These are phyloP conservation scores for Abscondita cerata DNA, from an alignment of 2,888 invertebrate genomes.

Conservation along the genomic window DNA sequence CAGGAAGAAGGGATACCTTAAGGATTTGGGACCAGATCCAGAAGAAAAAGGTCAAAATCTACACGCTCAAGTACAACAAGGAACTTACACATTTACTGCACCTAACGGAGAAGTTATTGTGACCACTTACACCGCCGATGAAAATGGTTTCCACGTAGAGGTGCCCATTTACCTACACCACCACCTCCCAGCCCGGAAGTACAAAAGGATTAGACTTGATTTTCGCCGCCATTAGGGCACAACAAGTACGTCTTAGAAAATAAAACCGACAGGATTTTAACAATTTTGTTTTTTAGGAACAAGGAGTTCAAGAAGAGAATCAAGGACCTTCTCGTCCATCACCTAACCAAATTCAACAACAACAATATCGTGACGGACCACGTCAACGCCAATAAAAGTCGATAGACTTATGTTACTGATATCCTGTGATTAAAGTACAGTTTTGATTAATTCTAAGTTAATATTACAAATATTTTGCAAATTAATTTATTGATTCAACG, in stretches of 20 bases:
- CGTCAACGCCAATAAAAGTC: no score
- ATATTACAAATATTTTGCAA: no score
- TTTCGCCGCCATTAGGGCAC: conserved; percentile 79
- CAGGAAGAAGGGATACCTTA: conserved; percentile 81
- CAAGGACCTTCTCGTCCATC: background rate
- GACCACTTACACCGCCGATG: conserved; percentile 82
- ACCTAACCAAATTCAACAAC: background rate
- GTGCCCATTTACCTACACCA: conserved; percentile 84
- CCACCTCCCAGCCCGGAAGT: conserved; percentile 85
- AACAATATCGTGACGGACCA: background rate
- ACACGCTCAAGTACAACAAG: conserved; percentile 77
- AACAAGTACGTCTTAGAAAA: conserved; percentile 65
- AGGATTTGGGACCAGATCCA: conserved; percentile 61
- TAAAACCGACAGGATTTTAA: no score
- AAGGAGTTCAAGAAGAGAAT: conserved; percentile 39
- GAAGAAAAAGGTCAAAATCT: conserved; percentile 65
- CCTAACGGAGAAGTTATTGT: conserved; percentile 79
- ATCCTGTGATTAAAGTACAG: no score
- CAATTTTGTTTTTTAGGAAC: conserved; percentile 18
- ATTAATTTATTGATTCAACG: no score
- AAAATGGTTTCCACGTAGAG: conserved; percentile 81
- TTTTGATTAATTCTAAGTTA: no score
- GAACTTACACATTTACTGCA: conserved; percentile 80
- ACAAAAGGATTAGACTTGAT: conserved; percentile 86
- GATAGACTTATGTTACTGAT: no score